phyloP scores from a whole-genome alignment of 2,113 vertebrate species.

The Perognathus longimembris region DNA sequence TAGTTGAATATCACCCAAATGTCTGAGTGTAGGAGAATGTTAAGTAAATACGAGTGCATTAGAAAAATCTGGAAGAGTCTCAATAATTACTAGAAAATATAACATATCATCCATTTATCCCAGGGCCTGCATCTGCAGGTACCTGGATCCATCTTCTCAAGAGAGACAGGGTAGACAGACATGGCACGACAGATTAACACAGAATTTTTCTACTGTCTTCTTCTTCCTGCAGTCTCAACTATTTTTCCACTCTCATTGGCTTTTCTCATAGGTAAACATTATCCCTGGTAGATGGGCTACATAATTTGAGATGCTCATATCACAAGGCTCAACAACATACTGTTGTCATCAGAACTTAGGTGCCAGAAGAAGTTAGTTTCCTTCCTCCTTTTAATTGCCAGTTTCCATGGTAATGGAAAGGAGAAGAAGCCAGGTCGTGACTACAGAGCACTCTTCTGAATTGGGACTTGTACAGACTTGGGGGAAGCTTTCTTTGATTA shows the following conservation, averaged over 20 bases:
- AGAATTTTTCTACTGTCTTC: not conserved
- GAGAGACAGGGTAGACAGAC: not conserved
- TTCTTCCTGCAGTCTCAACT: not conserved
- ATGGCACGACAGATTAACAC: not conserved
- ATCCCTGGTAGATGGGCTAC: not conserved
- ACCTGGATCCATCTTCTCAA: not conserved
- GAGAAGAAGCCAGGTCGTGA: too few relatives aligned
- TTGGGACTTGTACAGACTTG: not conserved
- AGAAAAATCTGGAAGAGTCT: not conserved
- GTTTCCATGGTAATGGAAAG: constrained; percentile 19
- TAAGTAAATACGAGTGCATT: not conserved
- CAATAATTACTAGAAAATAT: not conserved
- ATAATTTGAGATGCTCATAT: constrained; percentile 2
- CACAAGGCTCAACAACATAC: not conserved
- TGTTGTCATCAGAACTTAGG: not conserved
- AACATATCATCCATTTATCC: fast-evolving
- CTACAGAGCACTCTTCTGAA: not conserved
- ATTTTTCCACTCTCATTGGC: not conserved
- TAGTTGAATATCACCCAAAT: not conserved
- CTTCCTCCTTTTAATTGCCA: constrained; percentile 22
- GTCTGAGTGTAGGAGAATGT: not conserved
- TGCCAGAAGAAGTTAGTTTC: not conserved
- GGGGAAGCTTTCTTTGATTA: not conserved
- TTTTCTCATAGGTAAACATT: constrained; percentile 12
- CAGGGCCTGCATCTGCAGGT: not conserved